Evolutionary conservation across 2,888 invertebrate species (phyloP), one percentile per base, ranked within the genome.

Genomic region (Ormia ochracea): DNA sequence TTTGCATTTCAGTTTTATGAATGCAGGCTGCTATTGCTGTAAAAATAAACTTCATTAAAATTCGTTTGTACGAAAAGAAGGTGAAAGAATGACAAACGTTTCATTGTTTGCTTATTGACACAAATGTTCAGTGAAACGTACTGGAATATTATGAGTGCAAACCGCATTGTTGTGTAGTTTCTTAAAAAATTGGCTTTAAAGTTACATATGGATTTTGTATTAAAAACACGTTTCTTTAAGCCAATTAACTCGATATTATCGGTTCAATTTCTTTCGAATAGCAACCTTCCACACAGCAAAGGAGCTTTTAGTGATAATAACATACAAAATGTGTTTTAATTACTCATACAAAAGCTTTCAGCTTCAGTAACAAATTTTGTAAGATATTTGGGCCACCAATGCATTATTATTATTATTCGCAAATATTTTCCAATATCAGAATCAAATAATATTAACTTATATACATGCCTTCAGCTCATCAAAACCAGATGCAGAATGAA

Each of bases 11-110:
- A 54, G 14, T 21, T 68, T 36, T 43, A 14, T 9, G 48, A 58
- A 28, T 23, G 43, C 56, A 56, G 31, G 33, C 17, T 33, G 26
- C 23, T 5, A 26, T 10, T n/a, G n/a, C n/a, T n/a, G 5, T 23
- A 28, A 4, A 48, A 63, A 54, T 48, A 52, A 63, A 61, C 41
- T 63, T 43, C 43, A 72, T 61, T 54, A 50, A 74, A 66, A 74
- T 74, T 74, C 58, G 50, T 66, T 66, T 58, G 12, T 31, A 50
- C 7, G 75, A 63, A 54, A 66, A 74, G 21, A 81, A 77, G 79
- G 78, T 81, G 80, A 80, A 80, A 82, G 74, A 82, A 81, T 82
- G 82, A 82, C 78, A 81, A 81, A 82, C 81, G 81, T 80, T 72
- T 65, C 74, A 75, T 78, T 78, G 33, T 56, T 41, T 61, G 48